Evolutionary conservation across 2,888 invertebrate genomes (phyloP).

Genomic region (Drosophila testacea): DNA sequence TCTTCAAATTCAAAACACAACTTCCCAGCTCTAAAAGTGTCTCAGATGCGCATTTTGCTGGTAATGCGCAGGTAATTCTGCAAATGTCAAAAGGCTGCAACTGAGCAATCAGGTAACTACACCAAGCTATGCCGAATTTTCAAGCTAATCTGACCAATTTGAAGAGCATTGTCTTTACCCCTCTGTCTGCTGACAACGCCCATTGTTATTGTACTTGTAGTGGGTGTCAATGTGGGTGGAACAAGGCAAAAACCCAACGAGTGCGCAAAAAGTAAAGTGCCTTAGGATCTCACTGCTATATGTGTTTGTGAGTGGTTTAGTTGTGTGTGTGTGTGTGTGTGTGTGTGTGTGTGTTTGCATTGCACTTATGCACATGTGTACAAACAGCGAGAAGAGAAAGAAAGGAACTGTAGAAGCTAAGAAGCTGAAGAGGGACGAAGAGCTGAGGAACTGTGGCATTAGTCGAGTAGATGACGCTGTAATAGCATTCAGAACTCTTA

Average conservation of each 20-base stretch:
- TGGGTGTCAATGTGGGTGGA: conserved; percentile 26
- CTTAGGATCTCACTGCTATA: conserved; percentile 42
- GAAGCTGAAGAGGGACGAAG: background rate
- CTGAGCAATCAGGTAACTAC: conserved; percentile 19
- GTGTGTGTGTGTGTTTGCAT: conserved; percentile 56
- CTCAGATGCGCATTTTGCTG: conserved; percentile 41
- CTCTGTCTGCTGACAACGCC: conserved; percentile 32
- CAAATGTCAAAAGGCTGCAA: conserved; percentile 67
- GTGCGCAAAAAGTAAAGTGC: conserved; percentile 70
- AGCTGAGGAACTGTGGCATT: conserved; percentile 37
- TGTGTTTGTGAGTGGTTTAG: conserved; percentile 25
- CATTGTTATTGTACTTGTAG: conserved; percentile 31
- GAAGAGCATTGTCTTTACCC: conserved; percentile 74
- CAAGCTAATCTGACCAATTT: conserved; percentile 78
- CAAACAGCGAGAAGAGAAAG: conserved; percentile 45
- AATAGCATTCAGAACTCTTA: conserved; percentile 82
- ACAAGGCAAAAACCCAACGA: conserved; percentile 60
- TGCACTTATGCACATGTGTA: conserved; percentile 77
- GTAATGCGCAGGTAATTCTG: conserved; percentile 68
- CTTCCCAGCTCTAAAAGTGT: conserved; percentile 4
- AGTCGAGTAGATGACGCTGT: conserved; percentile 78
- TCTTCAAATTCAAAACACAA: conserved; percentile 6
- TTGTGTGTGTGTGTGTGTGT: conserved; percentile 33
- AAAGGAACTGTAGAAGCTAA: conserved; percentile 8
- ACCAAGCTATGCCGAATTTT: conserved; percentile 55